Percentiles rank a stretch among this genome's conserved stretches.
These are phyloP conservation scores for Megalops atlanticus DNA, from an alignment of 2,113 vertebrate genomes.

Conservation along the genomic window DNA sequence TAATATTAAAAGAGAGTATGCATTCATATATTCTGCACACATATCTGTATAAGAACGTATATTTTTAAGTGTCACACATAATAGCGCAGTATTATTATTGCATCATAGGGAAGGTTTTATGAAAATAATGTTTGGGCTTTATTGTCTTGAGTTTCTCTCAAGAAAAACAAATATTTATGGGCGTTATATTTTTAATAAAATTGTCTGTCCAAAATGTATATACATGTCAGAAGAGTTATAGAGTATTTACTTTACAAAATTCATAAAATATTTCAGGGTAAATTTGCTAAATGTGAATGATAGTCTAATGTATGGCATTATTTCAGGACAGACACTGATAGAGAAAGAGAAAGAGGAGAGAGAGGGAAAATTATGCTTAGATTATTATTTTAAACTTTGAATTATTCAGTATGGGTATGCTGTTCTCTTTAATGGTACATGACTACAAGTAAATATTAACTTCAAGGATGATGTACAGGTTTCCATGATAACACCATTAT, in stretches of 20 bases:
- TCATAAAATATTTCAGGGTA: neutral
- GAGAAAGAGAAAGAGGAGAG: neutral
- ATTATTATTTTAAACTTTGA: neutral
- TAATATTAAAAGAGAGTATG: neutral
- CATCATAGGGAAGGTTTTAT: neutral
- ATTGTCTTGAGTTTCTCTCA: neutral
- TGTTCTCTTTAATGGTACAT: conserved; percentile 17
- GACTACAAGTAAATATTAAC: conserved; percentile 21
- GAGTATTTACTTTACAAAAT: conserved; percentile 1
- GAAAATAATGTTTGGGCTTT: neutral
- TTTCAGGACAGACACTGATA: neutral
- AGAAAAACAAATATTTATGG: neutral
- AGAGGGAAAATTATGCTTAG: neutral
- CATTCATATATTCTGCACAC: neutral
- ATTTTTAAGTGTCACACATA: neutral
- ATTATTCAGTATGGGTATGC: neutral
- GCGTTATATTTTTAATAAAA: neutral
- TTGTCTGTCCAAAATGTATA: neutral
- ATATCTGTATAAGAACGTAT: neutral
- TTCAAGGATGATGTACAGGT: conserved; percentile 7
- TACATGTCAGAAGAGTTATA: neutral
- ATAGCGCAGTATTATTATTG: neutral
- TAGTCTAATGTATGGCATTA: neutral
- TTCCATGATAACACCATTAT: conserved; percentile 20
- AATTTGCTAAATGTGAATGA: neutral